Evolutionary conservation across 2,113 vertebrate species (phyloP).

Genomic region (Zapus hudsonius): DNA sequence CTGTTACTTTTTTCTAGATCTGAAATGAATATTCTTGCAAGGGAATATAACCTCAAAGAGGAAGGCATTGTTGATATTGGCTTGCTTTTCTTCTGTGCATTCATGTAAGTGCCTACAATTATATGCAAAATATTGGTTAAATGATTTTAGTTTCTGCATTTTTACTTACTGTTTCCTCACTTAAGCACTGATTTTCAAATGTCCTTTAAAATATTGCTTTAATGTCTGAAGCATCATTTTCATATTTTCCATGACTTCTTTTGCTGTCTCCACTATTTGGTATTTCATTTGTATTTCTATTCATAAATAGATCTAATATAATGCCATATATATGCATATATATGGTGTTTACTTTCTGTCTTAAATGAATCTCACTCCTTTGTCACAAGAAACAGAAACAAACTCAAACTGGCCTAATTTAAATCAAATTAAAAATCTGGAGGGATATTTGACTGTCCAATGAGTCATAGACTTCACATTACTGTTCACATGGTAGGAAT

Average conservation of each 20-base stretch:
- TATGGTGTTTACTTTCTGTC: background rate
- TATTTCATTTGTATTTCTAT: background rate
- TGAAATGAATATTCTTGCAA: background rate
- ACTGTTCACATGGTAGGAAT: background rate
- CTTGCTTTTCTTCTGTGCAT: background rate
- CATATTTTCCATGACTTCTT: background rate
- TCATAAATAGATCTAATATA: background rate
- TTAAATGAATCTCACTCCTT: background rate
- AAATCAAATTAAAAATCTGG: background rate
- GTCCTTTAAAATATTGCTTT: background rate
- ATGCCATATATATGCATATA: background rate
- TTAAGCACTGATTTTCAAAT: background rate
- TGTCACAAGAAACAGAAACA: background rate
- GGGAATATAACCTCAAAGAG: background rate
- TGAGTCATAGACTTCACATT: background rate
- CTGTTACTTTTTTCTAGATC: background rate
- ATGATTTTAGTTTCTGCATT: background rate
- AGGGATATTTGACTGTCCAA: background rate
- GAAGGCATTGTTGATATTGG: rapidly evolving
- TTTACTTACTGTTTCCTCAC: background rate
- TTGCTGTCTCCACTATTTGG: background rate
- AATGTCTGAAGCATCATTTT: background rate
- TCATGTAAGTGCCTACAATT: background rate
- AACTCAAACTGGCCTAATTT: background rate
- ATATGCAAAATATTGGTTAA: background rate